Evolutionary conservation across 2,888 invertebrate genomes (phyloP).

Genomic region (Parnassius apollo): DNA sequence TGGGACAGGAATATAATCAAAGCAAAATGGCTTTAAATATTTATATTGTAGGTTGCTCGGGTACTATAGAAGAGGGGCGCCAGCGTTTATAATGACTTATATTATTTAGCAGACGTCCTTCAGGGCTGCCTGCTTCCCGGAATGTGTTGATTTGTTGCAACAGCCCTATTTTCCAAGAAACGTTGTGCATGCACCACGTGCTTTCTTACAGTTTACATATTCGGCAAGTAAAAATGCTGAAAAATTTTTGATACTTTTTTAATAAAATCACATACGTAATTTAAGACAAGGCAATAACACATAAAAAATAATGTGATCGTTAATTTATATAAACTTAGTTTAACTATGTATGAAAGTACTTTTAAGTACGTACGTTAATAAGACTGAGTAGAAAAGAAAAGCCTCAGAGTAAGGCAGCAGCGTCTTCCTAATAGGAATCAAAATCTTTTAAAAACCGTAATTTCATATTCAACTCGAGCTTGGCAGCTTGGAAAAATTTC

Average conservation of each 20-base stretch:
- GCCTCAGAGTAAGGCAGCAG: too few relatives aligned
- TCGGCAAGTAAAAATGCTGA: slow-evolving; percentile 9
- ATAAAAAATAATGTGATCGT: background rate
- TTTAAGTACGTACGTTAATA: too few relatives aligned
- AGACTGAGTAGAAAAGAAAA: too few relatives aligned
- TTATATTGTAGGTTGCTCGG: slow-evolving; percentile 28
- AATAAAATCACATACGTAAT: background rate
- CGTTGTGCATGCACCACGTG: slow-evolving; percentile 57
- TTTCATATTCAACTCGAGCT: too few relatives aligned
- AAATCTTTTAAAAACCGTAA: too few relatives aligned
- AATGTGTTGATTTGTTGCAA: slow-evolving; percentile 58
- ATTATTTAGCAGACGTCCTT: slow-evolving; percentile 66
- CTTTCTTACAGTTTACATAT: slow-evolving; percentile 50
- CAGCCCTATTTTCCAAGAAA: slow-evolving; percentile 69
- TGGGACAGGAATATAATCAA: too few relatives aligned
- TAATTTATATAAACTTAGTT: too few relatives aligned
- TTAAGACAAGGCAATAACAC: background rate
- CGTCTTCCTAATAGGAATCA: too few relatives aligned
- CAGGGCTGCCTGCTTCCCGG: slow-evolving; percentile 52
- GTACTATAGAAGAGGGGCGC: slow-evolving; percentile 37
- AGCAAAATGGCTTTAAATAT: slow-evolving; percentile 31
- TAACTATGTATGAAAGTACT: too few relatives aligned
- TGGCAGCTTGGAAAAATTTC: too few relatives aligned
- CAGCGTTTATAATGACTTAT: slow-evolving; percentile 45
- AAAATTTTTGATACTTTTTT: slow-evolving; percentile 28